These are phyloP conservation scores for Baronia brevicornis DNA, from an alignment of 2,888 invertebrate genomes.

Conservation along the genomic window DNA sequence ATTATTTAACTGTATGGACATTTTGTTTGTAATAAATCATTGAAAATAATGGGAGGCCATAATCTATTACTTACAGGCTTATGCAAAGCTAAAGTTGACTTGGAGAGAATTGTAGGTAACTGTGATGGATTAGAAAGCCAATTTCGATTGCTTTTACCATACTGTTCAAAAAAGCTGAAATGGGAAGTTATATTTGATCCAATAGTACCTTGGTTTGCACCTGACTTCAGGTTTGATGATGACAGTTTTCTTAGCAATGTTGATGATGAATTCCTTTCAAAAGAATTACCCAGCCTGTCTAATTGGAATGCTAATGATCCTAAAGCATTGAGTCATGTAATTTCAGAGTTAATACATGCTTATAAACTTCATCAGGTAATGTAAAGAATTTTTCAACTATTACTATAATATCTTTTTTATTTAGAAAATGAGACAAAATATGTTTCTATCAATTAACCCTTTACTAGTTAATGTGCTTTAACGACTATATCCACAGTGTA, in stretches of 20 bases:
- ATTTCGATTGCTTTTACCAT: constrained; percentile 80
- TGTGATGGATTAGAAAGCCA: constrained; percentile 61
- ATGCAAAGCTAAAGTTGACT: constrained; percentile 62
- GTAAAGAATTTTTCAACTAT: constrained; percentile 4
- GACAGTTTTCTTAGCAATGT: constrained; percentile 77
- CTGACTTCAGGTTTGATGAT: constrained; percentile 85
- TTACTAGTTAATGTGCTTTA: too few relatives aligned
- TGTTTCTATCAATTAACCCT: too few relatives aligned
- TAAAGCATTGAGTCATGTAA: constrained; percentile 74
- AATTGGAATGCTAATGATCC: constrained; percentile 79
- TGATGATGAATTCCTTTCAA: constrained; percentile 68
- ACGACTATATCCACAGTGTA: too few relatives aligned
- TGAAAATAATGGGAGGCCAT: constrained; percentile 9
- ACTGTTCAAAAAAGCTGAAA: constrained; percentile 78
- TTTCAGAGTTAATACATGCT: constrained; percentile 76
- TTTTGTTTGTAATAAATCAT: neutral
- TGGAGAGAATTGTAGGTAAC: constrained; percentile 53
- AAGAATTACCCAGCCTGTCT: constrained; percentile 74
- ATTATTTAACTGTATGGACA: neutral
- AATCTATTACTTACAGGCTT: constrained; percentile 52
- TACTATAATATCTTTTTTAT: constrained; percentile 1
- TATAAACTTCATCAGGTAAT: constrained; percentile 80
- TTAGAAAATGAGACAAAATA: too few relatives aligned
- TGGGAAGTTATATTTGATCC: constrained; percentile 84
- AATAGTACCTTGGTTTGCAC: constrained; percentile 78